Evolutionary conservation across 2,888 invertebrate species (phyloP).

Genomic region (Campopleginae sp.): DNA sequence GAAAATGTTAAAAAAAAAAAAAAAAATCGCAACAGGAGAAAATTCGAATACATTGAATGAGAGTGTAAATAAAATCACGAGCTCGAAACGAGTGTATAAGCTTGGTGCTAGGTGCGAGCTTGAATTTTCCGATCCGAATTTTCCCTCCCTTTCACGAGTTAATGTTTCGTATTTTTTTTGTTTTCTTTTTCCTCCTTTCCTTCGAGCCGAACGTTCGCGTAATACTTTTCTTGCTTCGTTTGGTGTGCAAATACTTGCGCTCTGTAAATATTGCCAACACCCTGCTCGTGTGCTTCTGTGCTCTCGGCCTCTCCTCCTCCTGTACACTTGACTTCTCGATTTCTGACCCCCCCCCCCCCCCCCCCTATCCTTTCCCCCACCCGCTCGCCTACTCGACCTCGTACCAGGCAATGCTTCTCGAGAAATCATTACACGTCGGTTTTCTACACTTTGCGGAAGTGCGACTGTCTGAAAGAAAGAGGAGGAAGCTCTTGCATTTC

Average conservation of each 20-base stretch:
- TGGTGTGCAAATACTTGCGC: slow-evolving; percentile 60
- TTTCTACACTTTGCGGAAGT: slow-evolving; percentile 22
- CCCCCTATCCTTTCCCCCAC: too few species aligned
- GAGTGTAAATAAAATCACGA: slow-evolving; percentile 75
- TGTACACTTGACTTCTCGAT: slow-evolving; percentile 26
- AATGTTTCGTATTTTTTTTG: not conserved
- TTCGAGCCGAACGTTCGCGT: slow-evolving; percentile 4
- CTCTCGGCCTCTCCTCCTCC: slow-evolving; percentile 14
- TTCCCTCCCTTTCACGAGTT: slow-evolving; percentile 41
- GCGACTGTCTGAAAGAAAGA: not conserved
- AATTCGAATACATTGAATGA: slow-evolving; percentile 72
- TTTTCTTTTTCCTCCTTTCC: slow-evolving; percentile 4
- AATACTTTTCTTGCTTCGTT: slow-evolving; percentile 64
- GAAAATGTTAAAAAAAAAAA: not conserved
- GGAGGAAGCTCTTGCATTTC: slow-evolving; percentile 18
- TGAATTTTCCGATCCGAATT: slow-evolving; percentile 50
- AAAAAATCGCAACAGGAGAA: slow-evolving; percentile 43
- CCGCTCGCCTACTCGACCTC: too few species aligned
- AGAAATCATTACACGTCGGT: slow-evolving; percentile 34
- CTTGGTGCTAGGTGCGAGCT: not conserved
- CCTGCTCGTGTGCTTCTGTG: slow-evolving; percentile 44
- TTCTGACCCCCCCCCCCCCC: slow-evolving; percentile 23
- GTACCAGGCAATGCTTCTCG: not conserved
- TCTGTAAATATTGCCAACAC: slow-evolving; percentile 65
- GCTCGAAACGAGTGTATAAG: not conserved